Conservation (phyloP, 2,888 invertebrate species). For the Torymus aiolomorphi region DNA sequence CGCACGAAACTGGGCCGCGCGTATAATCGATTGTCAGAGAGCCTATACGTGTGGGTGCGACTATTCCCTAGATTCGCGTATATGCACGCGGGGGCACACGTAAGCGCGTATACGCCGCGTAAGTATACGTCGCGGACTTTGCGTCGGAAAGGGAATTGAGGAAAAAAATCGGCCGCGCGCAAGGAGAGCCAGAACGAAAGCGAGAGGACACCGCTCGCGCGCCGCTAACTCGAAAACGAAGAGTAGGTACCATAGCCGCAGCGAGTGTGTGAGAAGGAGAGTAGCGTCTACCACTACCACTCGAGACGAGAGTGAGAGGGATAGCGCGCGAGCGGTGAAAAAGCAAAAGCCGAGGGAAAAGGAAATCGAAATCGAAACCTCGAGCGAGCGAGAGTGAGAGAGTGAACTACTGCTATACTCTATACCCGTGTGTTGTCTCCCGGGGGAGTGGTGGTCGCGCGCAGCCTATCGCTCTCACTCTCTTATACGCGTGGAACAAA, state of each 20-base stretch:
- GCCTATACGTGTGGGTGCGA: too few species aligned
- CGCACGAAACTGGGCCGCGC: conserved; percentile 44
- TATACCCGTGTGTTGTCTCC: conserved; percentile 60
- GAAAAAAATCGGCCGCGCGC: too few species aligned
- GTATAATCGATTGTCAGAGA: conserved; percentile 29
- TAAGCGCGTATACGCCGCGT: too few species aligned
- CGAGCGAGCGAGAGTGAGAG: conserved; percentile 29
- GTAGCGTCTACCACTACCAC: too few species aligned
- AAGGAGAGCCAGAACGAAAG: conserved; percentile 46
- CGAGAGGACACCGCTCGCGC: conserved; percentile 43
- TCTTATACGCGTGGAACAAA: conserved; percentile 64
- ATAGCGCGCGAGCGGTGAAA: not conserved
- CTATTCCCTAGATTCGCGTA: too few species aligned
- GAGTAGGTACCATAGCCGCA: not conserved
- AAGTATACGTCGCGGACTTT: not conserved
- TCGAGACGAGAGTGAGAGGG: not conserved
- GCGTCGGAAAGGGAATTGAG: too few species aligned
- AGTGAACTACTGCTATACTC: not conserved
- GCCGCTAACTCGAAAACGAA: conserved; percentile 14
- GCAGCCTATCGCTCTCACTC: conserved; percentile 57
- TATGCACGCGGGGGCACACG: too few species aligned
- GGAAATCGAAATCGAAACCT: conserved; percentile 56
- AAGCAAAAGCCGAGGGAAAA: conserved; percentile 48
- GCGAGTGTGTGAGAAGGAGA: too few species aligned
- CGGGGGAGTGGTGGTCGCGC: conserved; percentile 71